These are phyloP conservation scores for Andrena bicolor DNA, from an alignment of 2,888 invertebrate genomes.

Conservation along the genomic window DNA sequence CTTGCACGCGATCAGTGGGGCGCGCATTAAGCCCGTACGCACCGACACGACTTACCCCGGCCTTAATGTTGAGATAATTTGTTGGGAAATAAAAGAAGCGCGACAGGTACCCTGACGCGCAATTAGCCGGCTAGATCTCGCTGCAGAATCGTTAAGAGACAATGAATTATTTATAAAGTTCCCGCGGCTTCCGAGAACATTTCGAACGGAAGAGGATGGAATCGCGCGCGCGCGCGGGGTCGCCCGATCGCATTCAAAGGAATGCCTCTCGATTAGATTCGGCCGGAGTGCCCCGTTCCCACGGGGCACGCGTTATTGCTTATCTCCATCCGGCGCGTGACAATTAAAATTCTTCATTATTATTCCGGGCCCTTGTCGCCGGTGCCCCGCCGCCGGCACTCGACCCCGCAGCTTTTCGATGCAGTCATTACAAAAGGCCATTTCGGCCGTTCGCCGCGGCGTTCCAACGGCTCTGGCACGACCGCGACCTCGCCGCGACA, in stretches of 20 bases:
- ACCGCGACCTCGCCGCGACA: slow-evolving; percentile 3
- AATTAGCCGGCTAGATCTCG: slow-evolving; percentile 43
- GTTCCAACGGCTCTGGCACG: slow-evolving; percentile 11
- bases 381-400: not conserved
- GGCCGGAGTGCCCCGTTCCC: slow-evolving; percentile 35
- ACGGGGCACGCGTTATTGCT: slow-evolving; percentile 39
- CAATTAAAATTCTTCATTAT: slow-evolving; percentile 58
- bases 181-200: slow-evolving; percentile 36
- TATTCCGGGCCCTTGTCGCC: slow-evolving; percentile 31
- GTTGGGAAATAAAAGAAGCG: not conserved
- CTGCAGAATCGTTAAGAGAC: slow-evolving; percentile 40
- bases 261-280: slow-evolving; percentile 34
- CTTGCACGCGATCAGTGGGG: not conserved
- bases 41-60: not conserved
- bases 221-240: not conserved
- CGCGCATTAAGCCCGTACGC: not conserved
- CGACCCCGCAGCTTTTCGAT: not conserved
- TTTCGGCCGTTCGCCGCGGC: not conserved
- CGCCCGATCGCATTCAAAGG: slow-evolving; percentile 28
- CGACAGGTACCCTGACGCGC: slow-evolving; percentile 22
- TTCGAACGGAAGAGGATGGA: slow-evolving; percentile 30
- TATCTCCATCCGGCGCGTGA: slow-evolving; percentile 27
- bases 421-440: slow-evolving; percentile 8
- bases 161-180: slow-evolving; percentile 56
- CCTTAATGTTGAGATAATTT: slow-evolving; percentile 20